These are phyloP conservation scores for Catocala sponsa DNA, from an alignment of 2,888 invertebrate species.

Conservation along the genomic window DNA sequence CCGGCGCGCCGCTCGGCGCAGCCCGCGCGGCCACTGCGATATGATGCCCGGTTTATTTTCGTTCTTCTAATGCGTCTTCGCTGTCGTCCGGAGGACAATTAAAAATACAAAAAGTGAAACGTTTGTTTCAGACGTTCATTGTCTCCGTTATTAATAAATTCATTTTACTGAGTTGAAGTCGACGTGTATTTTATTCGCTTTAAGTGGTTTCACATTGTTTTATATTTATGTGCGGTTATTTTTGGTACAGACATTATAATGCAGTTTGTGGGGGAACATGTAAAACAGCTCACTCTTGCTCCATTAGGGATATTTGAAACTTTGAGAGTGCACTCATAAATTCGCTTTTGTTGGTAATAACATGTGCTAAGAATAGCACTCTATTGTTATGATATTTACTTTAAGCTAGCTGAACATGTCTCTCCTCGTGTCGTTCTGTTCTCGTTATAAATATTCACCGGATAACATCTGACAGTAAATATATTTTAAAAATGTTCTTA, in stretches of 20 bases:
- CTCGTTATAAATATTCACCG: slow-evolving; percentile 12
- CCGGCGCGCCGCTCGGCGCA: slow-evolving; percentile 37
- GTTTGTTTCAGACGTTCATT: slow-evolving; percentile 88
- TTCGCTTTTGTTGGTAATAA: slow-evolving; percentile 85
- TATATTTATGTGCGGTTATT: slow-evolving; percentile 88
- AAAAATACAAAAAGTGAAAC: slow-evolving; percentile 87
- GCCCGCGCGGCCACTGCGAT: slow-evolving; percentile 64
- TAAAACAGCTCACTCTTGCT: slow-evolving; percentile 85
- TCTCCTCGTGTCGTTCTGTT: slow-evolving; percentile 11
- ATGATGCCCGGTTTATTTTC: slow-evolving; percentile 86
- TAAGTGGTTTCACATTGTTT: slow-evolving; percentile 89
- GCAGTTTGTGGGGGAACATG: slow-evolving; percentile 87
- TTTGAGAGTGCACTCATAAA: slow-evolving; percentile 86
- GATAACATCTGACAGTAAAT: slow-evolving; percentile 8
- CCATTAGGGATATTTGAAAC: slow-evolving; percentile 88
- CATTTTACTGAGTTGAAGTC: slow-evolving; percentile 87
- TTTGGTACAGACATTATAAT: slow-evolving; percentile 86
- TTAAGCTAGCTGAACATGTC: slow-evolving; percentile 34
- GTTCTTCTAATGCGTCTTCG: slow-evolving; percentile 86
- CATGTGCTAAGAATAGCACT: slow-evolving; percentile 72
- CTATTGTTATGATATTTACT: slow-evolving; percentile 68
- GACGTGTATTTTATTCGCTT: slow-evolving; percentile 88
- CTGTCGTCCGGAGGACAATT: slow-evolving; percentile 86
- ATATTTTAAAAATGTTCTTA: not conserved
- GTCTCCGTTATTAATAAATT: slow-evolving; percentile 88